Base-by-base conservation (phyloP, 2,888 invertebrate species). In the Zygaena filipendulae region DNA sequence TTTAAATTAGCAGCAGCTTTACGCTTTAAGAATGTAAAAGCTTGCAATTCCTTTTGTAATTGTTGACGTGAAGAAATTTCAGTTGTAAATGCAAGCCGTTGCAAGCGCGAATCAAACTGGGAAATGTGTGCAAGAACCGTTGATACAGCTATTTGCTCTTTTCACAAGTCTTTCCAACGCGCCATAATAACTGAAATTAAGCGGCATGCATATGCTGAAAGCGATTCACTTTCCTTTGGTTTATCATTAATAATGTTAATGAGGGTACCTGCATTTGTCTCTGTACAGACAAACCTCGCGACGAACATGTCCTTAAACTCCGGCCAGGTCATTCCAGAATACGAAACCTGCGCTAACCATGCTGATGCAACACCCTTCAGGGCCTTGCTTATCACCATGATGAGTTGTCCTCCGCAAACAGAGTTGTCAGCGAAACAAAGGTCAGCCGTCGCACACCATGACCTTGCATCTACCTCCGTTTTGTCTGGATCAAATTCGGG, bases 361-460 rank as follows among this genome's bases (percentile, higher is more conserved):
- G 36, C n/a, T 0, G 37, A 35, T 1, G 40, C 36, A n/a, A 19
- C 11, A 3, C 35, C 38, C 23, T 32, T 35, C 1, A 38, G 19
- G 3, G 38, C 38, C 3, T 12, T 13, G 13, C 38, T 33, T 11
- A 38, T 11, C 4, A 31, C 16, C 6, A 32, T 21, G 10, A 38
- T 29, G 0, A 31, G 13, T 2, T 23, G n/a, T 16, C 30, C 16
- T 13, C 37, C 39, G 11, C 32, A 19, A 9, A 27, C n/a, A 3
- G 20, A 13, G 4, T n/a, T 11, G 3, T 34, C 38, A 3, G 29
- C 8, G n/a, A 41, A 14, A 25, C 41, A 39, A 14, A 39, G 25
- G 8, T 37, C 38, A 4, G 31, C 38, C 8, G 40, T 37, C 3
- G 30, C 22, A 7, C 25, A 23, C 40, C 40, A 40, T 6, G 37